These are phyloP conservation scores for Protosalanx chinensis DNA, from an alignment of 2,797 vertebrate genomes.

Conservation along the genomic window DNA sequence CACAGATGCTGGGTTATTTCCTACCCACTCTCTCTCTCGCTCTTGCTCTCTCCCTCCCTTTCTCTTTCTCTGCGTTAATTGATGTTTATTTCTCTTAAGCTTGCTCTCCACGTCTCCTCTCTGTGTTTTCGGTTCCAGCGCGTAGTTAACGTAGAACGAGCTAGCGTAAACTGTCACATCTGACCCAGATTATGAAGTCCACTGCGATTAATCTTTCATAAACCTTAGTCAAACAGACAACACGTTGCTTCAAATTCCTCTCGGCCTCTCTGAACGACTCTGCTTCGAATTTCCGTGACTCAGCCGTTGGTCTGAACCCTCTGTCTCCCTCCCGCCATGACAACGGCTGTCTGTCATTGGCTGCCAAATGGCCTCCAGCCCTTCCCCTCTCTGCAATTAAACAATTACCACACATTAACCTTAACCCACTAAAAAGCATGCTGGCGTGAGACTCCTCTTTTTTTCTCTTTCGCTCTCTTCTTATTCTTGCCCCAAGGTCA, in stretches of 20 bases:
- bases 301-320: background rate
- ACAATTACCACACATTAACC: conserved; percentile 64
- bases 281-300: conserved; percentile 26
- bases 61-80: background rate
- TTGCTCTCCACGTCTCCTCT: background rate
- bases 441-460: conserved; percentile 23
- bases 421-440: conserved; percentile 36
- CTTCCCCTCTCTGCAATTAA: conserved; percentile 56
- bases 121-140: background rate
- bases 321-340: conserved; percentile 28
- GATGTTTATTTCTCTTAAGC: background rate
- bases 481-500: conserved; percentile 29
- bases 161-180: conserved; percentile 47
- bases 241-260: conserved; percentile 40
- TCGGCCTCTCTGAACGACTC: conserved; percentile 37
- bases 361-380: conserved; percentile 53
- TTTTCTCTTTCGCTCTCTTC: conserved; percentile 6
- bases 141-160: conserved; percentile 29
- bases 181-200: conserved; percentile 38
- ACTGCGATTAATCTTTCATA: conserved; percentile 51
- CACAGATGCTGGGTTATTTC: background rate
- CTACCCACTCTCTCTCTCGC: background rate
- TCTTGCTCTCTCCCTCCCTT: conserved; percentile 3
- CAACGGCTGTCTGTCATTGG: conserved; percentile 45
- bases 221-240: conserved; percentile 37